Percentiles rank a stretch among this genome's conserved stretches.
Evolutionary conservation across 2,113 vertebrate species (phyloP).

Genomic region (Pollimyrus isidori): DNA sequence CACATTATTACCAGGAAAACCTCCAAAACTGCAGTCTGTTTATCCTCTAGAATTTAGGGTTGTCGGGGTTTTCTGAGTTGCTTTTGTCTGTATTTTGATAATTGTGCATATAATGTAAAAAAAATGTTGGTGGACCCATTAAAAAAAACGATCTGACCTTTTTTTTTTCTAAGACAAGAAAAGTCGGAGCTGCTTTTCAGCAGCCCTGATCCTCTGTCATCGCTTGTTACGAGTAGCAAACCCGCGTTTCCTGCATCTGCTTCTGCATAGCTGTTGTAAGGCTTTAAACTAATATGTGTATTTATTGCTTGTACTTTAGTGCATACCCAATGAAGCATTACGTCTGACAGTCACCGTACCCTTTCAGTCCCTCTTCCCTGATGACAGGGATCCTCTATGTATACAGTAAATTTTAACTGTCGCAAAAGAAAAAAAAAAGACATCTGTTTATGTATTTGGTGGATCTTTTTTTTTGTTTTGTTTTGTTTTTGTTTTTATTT

Average conservation of each 20-base stretch:
- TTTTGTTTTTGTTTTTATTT: constrained; percentile 75
- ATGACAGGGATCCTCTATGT: constrained; percentile 97
- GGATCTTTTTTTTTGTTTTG: constrained; percentile 75
- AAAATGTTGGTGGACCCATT: constrained; percentile 99
- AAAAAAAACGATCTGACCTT: constrained; percentile 87
- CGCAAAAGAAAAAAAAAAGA: constrained; percentile 68
- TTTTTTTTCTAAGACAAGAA: constrained; percentile 70
- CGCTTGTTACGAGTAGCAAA: constrained; percentile 99
- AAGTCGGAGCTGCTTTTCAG: constrained; percentile 97
- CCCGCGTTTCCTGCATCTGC: constrained; percentile 97
- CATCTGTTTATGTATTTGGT: constrained; percentile 99
- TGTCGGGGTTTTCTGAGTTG: constrained; percentile 99
- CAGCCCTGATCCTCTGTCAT: constrained; percentile 99
- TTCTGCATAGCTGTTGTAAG: constrained; percentile 99
- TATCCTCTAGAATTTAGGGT: constrained; percentile 99
- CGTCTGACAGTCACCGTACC: constrained; percentile 99
- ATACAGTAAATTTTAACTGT: constrained; percentile 99
- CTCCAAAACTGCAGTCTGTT: constrained; percentile 99
- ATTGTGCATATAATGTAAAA: constrained; percentile 99
- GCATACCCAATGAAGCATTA: constrained; percentile 99
- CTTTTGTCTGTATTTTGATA: constrained; percentile 99
- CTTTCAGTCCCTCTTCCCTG: constrained; percentile 94
- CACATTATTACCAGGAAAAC: constrained; percentile 99
- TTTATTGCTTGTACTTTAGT: constrained; percentile 99
- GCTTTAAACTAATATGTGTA: constrained; percentile 99